Evolutionary conservation across 2,888 invertebrate genomes (phyloP), one percentile per base, ranked within the genome.

Genomic region (Cheiracanthium punctorium): DNA sequence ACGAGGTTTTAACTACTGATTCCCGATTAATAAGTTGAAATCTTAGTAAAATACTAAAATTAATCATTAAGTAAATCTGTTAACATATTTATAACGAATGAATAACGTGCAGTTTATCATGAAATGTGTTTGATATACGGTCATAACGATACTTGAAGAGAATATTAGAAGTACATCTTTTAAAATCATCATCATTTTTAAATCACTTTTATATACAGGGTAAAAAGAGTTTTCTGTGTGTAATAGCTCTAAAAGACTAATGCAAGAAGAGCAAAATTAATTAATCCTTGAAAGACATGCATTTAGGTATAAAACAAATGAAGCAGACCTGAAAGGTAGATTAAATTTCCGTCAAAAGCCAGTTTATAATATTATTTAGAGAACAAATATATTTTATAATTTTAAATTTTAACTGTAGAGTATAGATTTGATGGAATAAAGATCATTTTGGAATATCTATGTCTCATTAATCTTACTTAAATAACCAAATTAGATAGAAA

Each of bases 341-440:
- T 64, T 65, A 64, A 67, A 73, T 67, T 73, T 80, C 48, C 65
- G 64, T 73, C 41, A 30, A 33, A 52, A 24, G 43, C 8, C 24
- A 72, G 58, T 43, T 75, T 24, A 52, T 67, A 67, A 52, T 30
- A 0, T 20, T 77, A 52, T 52, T 41, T 73, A 72, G 72, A 32
- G 65, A 41, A 43, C n/a, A 67, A 58, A 80, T 77, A 67, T 77
- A 77, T 80, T 73, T 80, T 73, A 33, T 67, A 70, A 29, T 64
- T 73, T 67, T 65, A 65, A 80, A 67, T 80, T 80, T 32, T 80
- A 67, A 67, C 67, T 28, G 37, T 73, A 80, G 52, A 70, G 17
- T n/a, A 20, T 71, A 65, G 72, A 20, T 52, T 43, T 65, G 48
- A 70, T 58, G 71, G 24, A 10, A 24, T 33, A 8, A 33, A 20